Conservation (phyloP, 35 echinoderm and acorn worm genomes). For the Lytechinus pictus region DNA sequence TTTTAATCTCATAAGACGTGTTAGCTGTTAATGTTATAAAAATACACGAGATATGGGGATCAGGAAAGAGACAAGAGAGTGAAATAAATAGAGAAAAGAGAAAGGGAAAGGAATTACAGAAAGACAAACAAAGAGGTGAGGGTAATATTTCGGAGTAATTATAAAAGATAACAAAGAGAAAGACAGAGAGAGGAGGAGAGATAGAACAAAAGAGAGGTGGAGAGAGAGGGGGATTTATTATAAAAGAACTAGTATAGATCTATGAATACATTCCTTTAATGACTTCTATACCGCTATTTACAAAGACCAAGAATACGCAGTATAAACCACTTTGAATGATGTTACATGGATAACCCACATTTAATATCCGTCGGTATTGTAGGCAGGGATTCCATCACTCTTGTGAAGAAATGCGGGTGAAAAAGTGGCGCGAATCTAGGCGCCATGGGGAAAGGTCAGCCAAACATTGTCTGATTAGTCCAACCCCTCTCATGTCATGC, state of each 20-base stretch:
- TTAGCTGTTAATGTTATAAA: too few relatives aligned
- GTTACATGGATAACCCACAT: not conserved
- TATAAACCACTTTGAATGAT: not conserved
- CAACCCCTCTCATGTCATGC: not conserved
- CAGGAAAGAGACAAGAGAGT: not conserved
- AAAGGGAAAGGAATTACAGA: not conserved
- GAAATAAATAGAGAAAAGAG: not conserved
- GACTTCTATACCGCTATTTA: not conserved
- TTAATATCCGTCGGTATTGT: not conserved
- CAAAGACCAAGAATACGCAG: not conserved
- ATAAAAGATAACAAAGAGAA: not conserved
- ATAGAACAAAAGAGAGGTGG: too few relatives aligned
- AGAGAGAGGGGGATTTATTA: not conserved
- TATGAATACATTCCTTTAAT: not conserved
- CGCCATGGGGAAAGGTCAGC: not conserved
- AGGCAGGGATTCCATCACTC: not conserved
- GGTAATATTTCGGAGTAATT: too few relatives aligned
- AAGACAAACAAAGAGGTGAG: not conserved
- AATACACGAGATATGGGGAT: too few relatives aligned
- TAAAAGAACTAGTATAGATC: too few relatives aligned
- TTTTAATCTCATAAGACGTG: not conserved
- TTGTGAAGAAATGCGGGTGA: not conserved
- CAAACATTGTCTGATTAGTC: slow-evolving; percentile 10
- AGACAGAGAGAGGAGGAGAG: not conserved
- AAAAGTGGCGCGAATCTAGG: not conserved